Conservation (phyloP, 2,888 invertebrate genomes). For the Adelphocoris suturalis region DNA sequence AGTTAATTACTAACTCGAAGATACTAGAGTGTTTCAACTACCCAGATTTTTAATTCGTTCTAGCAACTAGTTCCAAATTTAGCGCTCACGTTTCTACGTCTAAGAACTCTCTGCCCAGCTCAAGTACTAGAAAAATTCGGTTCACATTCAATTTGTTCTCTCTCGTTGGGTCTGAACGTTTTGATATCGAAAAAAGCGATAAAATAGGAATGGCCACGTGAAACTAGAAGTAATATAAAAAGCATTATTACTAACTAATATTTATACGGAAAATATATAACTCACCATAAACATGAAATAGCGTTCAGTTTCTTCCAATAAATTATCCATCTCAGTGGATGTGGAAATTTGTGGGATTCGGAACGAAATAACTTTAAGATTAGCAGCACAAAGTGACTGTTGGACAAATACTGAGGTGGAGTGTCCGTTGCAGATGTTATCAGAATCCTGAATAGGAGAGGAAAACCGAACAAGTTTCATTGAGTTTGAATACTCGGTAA, state of each 20-base stretch:
- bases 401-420: background rate
- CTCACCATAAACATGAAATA: slow-evolving; percentile 30
- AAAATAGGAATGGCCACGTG: background rate
- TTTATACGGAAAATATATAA: background rate
- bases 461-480: background rate
- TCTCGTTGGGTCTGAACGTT: too few species aligned
- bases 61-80: too few species aligned
- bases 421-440: background rate
- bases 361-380: background rate
- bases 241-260: background rate
- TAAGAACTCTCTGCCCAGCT: too few species aligned
- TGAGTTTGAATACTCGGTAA: background rate
- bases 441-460: background rate
- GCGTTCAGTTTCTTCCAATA: background rate
- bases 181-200: background rate
- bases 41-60: too few species aligned
- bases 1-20: too few species aligned
- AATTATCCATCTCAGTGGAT: background rate
- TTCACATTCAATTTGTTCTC: too few species aligned
- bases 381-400: background rate
- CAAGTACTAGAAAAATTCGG: too few species aligned
- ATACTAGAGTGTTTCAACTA: too few species aligned
- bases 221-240: background rate
- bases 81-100: too few species aligned
- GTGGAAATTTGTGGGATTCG: too few species aligned